Evolutionary conservation across 2,888 invertebrate species (phyloP), one percentile per base, ranked within the genome.

Genomic region (Stramonita haemastoma): DNA sequence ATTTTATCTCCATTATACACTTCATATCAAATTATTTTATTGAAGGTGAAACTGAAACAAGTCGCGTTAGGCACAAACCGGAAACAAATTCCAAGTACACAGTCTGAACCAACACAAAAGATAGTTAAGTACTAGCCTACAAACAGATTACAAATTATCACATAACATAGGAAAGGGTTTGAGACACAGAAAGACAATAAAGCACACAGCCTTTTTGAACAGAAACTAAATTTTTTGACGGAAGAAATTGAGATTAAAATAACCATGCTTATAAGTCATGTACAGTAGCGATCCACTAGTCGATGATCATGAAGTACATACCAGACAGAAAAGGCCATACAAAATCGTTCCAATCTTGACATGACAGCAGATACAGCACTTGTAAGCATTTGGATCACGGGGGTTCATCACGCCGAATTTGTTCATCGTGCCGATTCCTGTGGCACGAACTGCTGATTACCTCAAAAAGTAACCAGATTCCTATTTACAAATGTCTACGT

Each of bases 331-430:
- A 70, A 94, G 90, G 60, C 94, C 95, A 86, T 94, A 92, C 77
- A 94, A 86, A 36, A 95, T 91, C 11, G 94, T 94, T 57, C 95
- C 95, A 32, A 94, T 92, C 90, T 93, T 92, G 83, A 95, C 95
- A 92, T 94, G 95, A 89, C 94, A 94, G 89, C 95, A 95, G 85
- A 94, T 93, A 88, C 94, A 95, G 90, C 94, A 94, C 84, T 92
- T 91, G 88, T 93, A 94, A 36, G 93, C 91, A 46, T 92, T 93
- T 19, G 91, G 91, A 88, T 93, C 92, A 34, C 91, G 92, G 11
- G 90, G 89, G 36, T 92, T 93, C 83, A 92, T 91, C 90, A 85
- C 89, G 22, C 93, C 93, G 29, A 91, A 60, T 86, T 92, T 91
- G 92, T 93, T 93, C 86, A 89, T 89, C 15, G 26, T 83, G 32